Percentiles rank a stretch among this genome's conserved stretches.
phyloP scores from a whole-genome alignment of 2,797 vertebrate genomes.

The Selene dorsalis region DNA sequence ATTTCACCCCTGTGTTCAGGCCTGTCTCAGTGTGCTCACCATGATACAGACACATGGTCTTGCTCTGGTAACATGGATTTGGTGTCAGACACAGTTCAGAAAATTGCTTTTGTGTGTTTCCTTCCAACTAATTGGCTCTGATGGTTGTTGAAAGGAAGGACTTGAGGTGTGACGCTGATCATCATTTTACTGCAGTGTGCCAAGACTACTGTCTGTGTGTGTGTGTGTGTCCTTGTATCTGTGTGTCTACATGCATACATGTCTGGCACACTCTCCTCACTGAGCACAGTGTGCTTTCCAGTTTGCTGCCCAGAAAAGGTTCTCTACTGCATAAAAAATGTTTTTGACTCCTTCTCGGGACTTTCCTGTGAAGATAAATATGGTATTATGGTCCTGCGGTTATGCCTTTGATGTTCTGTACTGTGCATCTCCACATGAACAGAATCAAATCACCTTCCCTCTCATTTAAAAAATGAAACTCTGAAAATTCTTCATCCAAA shows the following conservation, averaged over 20 bases:
- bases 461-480: neutral
- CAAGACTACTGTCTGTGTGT: constrained; percentile 13
- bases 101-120: constrained; percentile 23
- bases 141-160: constrained; percentile 25
- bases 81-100: constrained; percentile 34
- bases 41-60: constrained; percentile 4
- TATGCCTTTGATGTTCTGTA: neutral
- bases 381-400: neutral
- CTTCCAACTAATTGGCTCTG: constrained; percentile 35
- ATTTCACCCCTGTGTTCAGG: constrained; percentile 30
- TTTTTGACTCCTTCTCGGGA: constrained; percentile 3
- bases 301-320: neutral
- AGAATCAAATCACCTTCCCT: neutral
- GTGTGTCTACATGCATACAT: constrained; percentile 20
- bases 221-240: constrained; percentile 28
- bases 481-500: neutral
- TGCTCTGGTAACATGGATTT: constrained; percentile 13
- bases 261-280: constrained; percentile 35
- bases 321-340: constrained; percentile 29
- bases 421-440: neutral
- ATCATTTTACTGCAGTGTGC: constrained; percentile 25
- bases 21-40: constrained; percentile 4
- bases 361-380: constrained; percentile 1
- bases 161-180: constrained; percentile 35
- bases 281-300: neutral